A percentile compares a stretch with the other conserved stretches of the same genome.
phyloP scores from a whole-genome alignment of 2,113 vertebrate species.

The Baryphthengus martii region DNA sequence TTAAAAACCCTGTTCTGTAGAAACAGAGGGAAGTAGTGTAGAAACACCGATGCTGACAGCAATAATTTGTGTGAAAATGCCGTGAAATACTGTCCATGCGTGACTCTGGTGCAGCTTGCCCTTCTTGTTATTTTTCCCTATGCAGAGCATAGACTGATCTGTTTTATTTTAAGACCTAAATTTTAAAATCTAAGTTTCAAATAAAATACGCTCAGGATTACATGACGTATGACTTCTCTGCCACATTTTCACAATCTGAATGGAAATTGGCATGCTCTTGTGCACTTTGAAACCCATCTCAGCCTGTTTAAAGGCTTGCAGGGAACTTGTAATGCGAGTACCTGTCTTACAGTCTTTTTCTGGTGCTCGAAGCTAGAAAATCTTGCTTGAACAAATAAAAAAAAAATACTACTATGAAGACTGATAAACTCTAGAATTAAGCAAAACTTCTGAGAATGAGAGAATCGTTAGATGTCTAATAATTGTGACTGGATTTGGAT shows the following conservation, averaged over 20 bases:
- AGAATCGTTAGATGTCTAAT: neutral
- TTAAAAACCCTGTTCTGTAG: accelerated
- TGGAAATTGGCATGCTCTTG: neutral
- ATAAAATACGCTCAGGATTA: neutral
- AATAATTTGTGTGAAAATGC: neutral
- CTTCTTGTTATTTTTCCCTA: neutral
- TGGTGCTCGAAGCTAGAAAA: neutral
- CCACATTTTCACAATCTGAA: neutral
- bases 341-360: neutral
- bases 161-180: neutral
- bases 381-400: neutral
- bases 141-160: neutral
- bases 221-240: neutral
- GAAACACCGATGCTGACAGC: neutral
- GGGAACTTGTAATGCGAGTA: neutral
- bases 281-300: neutral
- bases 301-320: neutral
- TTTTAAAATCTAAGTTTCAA: neutral
- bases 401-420: neutral
- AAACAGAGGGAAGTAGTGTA: neutral
- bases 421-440: neutral
- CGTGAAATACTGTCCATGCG: neutral
- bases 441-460: neutral
- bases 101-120: neutral
- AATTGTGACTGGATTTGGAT: neutral